Base-by-base conservation (phyloP, 1,140 invertebrate genomes). In the Plodia interpunctella region DNA sequence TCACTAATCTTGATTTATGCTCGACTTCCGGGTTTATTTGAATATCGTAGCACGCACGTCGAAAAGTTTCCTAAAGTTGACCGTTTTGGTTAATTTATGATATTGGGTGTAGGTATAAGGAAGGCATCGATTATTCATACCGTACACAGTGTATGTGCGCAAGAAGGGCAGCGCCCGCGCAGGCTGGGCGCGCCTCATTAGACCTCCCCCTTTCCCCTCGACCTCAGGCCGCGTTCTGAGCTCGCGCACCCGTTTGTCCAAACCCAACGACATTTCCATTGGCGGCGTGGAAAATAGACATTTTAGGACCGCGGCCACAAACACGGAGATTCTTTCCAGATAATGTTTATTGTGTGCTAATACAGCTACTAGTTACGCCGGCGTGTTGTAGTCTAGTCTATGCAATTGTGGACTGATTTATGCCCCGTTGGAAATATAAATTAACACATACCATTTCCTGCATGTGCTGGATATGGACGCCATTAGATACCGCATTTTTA, bases 311-410 rank as follows among this genome's bases (percentile, higher is more conserved):
- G 49, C 67, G 63, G 58, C 65, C 62, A 55, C 62, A 60, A 62
- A 65, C 67, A 61, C 55, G 38, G 56, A 76, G 66, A 84, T 77
- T 76, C 70, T 66, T 74, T 65, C 55, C 49, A 69, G 74, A 78
- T 80, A 78, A 74, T 72, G 63, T 78, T 87, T 80, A 83, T 84
- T 85, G 83, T 87, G 80, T 87, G 83, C 72, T 82, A 82, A 87
- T 87, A 76, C 71, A 63, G 55, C 57, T 64, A 72, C 65, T 65
- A 70, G 70, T 70, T 69, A 70, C 32, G 58, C 3, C 38, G 20
- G 49, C 62, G 62, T 38, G 61, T 9, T 38, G 50, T 53, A 53
- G 21, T 52, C 50, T 52, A 52, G 20, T 18, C 19, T 53, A 53
- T 53, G 51, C 19, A 53, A 53, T 20, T 53, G 21, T n/a, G 19